Conservation (phyloP, 2,797 vertebrate species). For the Natrix natrix region DNA sequence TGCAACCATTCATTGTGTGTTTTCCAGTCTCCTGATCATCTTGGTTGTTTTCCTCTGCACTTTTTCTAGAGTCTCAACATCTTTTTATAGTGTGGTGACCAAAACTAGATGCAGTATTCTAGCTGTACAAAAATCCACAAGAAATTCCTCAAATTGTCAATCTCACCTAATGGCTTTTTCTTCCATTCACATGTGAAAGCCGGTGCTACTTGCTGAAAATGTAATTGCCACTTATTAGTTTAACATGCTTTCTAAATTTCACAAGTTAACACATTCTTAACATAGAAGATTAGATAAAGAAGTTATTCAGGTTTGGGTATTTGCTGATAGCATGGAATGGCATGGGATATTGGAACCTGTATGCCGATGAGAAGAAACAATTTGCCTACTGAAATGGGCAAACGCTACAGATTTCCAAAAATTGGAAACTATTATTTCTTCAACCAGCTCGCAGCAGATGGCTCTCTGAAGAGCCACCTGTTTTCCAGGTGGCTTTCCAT, state of each 20-base stretch:
- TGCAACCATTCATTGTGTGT: too few relatives aligned
- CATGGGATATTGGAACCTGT: constrained; percentile 42
- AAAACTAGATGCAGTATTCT: too few relatives aligned
- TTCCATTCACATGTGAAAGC: constrained; percentile 42
- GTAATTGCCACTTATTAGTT: constrained; percentile 63
- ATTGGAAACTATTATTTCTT: constrained; percentile 28
- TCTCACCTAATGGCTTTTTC: constrained; percentile 37
- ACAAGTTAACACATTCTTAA: constrained; percentile 53
- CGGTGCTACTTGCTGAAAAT: constrained; percentile 60
- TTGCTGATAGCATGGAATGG: neutral
- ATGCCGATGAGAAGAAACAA: constrained; percentile 48
- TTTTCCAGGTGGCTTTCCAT: neutral
- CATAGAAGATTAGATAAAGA: constrained; percentile 48
- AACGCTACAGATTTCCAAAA: constrained; percentile 15
- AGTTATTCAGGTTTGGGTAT: constrained; percentile 27
- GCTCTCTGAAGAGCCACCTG: neutral
- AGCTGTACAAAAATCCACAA: constrained; percentile 23
- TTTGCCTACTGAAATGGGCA: constrained; percentile 28
- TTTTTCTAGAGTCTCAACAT: too few relatives aligned
- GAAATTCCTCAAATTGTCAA: constrained; percentile 35
- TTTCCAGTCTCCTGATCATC: too few relatives aligned
- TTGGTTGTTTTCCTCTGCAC: too few relatives aligned
- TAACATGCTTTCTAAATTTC: constrained; percentile 58
- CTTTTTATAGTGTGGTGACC: too few relatives aligned
- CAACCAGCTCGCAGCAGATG: neutral